phyloP scores from a whole-genome alignment of 2,888 invertebrate genomes.

The Cataglyphis albicans region DNA sequence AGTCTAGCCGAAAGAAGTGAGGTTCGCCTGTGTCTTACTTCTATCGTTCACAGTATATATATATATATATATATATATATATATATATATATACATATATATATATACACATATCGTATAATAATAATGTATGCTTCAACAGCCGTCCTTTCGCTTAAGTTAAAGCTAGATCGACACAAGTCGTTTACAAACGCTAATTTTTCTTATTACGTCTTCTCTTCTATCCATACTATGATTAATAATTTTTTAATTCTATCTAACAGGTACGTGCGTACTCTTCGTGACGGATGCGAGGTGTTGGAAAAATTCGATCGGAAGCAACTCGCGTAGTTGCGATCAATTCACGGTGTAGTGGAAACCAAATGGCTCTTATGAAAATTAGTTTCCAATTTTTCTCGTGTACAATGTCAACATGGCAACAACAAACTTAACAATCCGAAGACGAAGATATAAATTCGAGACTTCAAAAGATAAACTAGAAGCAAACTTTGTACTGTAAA shows the following conservation, averaged over 20 bases:
- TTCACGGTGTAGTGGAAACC: not conserved
- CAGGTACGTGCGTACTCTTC: slow-evolving; percentile 83
- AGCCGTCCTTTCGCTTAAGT: slow-evolving; percentile 60
- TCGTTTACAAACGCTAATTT: slow-evolving; percentile 57
- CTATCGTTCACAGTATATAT: slow-evolving; percentile 15
- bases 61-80: not conserved
- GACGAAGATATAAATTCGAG: slow-evolving; percentile 14
- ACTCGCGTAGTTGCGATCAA: slow-evolving; percentile 4
- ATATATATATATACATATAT: too few species aligned
- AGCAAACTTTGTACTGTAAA: slow-evolving; percentile 1
- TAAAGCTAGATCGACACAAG: slow-evolving; percentile 63
- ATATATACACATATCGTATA: slow-evolving; percentile 47
- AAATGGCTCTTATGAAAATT: not conserved
- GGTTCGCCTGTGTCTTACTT: slow-evolving; percentile 47
- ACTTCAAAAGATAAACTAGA: not conserved
- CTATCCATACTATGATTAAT: slow-evolving; percentile 66
- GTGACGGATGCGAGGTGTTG: slow-evolving; percentile 56
- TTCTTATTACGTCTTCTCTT: slow-evolving; percentile 58
- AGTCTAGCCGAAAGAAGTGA: slow-evolving; percentile 41
- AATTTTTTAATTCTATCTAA: slow-evolving; percentile 79
- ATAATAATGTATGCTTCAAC: slow-evolving; percentile 63
- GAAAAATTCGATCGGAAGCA: not conserved
- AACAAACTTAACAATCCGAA: slow-evolving; percentile 20
- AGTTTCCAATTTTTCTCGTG: not conserved
- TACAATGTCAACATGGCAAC: not conserved